These are phyloP conservation scores for Perizoma affinitatum DNA, from an alignment of 2,888 invertebrate genomes.

Conservation along the genomic window DNA sequence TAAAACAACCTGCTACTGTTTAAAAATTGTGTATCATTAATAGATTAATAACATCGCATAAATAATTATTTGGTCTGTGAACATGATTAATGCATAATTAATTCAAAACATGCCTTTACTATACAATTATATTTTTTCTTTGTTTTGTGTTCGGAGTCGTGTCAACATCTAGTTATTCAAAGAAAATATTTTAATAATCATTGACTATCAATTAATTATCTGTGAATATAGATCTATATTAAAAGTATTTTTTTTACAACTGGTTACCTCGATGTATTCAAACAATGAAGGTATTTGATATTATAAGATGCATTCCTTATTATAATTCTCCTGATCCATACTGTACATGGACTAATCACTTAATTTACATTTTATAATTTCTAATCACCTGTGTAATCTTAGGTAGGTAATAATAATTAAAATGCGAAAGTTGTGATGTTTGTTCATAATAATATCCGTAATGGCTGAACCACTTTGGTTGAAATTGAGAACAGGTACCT, in stretches of 20 bases:
- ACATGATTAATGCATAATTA: conserved; percentile 31
- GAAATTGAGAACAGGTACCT: too few species aligned
- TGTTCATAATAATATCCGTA: too few species aligned
- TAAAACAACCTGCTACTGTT: neutral
- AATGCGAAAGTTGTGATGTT: too few species aligned
- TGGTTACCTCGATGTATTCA: conserved; percentile 1
- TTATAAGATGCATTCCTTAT: conserved; percentile 8
- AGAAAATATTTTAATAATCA: conserved; percentile 24
- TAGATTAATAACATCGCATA: conserved; percentile 25
- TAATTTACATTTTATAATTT: conserved; percentile 3
- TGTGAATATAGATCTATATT: neutral
- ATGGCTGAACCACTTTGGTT: too few species aligned
- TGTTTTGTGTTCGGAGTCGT: conserved; percentile 22
- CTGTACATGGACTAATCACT: conserved; percentile 2
- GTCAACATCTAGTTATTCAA: conserved; percentile 26
- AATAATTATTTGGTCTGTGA: conserved; percentile 28
- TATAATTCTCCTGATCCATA: too few species aligned
- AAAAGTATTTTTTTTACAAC: too few species aligned
- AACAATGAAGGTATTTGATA: conserved; percentile 1
- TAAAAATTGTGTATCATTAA: conserved; percentile 5
- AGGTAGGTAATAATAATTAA: too few species aligned
- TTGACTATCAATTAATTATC: conserved; percentile 17
- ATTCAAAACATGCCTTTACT: conserved; percentile 28
- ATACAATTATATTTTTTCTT: conserved; percentile 27
- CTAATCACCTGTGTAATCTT: neutral